Evolutionary conservation across 2,797 vertebrate species (phyloP), one percentile per base, ranked within the genome.

Genomic region (Eupleurogrammus muticus): DNA sequence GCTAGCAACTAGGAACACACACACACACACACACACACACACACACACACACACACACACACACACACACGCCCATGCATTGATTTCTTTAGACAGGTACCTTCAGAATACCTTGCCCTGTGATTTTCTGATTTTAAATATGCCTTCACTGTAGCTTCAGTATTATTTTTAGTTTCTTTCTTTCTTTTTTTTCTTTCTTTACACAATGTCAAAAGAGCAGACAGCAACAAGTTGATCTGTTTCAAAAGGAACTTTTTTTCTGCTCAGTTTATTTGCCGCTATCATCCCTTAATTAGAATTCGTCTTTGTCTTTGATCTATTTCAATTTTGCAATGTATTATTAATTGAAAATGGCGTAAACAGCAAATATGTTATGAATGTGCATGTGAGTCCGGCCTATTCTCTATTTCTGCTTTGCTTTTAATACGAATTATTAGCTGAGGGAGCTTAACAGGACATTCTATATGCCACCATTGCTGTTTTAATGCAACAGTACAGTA

Each of bases 1-100:
- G 70, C 95, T 90, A 95, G 94, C n/a, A n/a, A n/a, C n/a, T n/a
- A n/a, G 86, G 95, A 93, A 95, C 53, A 49, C 74, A 47, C 55
- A 32, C 13, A 6, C 40, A 28, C 52, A 28, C 7, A 10, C 42
- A 24, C 50, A 24, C 53, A 70, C 53, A 49, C 74, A 47, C 55
- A 24, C 13, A 9, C 40, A 28, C 52, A 34, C 9, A 12, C 42
- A 32, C 50, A 24, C 53, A 32, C 21, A 66, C 55, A 70, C 50
- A 73, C 51, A 19, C 35, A 46, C 44, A 40, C 75, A 62, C 50
- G 6, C 28, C 6, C 28, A 28, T 28, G 28, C 28, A 28, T 28
- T 28, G 28, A 28, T 3, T 28, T 28, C 3, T 6, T 28, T 28
- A 67, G 34, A 75, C 71, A 71, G 42, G 59, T 3, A 10, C 32